Conservation (phyloP, 2,888 invertebrate species). For the Shargacucullia verbasci region DNA sequence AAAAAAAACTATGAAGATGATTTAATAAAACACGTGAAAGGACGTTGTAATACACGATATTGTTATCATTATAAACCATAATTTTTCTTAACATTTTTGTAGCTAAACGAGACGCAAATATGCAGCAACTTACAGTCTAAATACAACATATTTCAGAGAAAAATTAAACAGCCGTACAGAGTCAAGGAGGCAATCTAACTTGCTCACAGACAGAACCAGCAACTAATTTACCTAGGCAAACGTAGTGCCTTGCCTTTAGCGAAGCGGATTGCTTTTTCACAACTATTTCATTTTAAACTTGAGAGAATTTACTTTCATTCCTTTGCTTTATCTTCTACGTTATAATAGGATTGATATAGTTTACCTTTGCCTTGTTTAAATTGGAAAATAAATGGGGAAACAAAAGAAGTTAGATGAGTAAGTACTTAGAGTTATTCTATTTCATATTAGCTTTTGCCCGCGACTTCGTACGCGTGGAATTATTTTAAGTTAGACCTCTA, state of each 20-base stretch:
- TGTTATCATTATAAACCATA: too few relatives aligned
- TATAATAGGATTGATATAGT: conserved; percentile 52
- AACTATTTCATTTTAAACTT: conserved; percentile 72
- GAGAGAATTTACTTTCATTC: conserved; percentile 59
- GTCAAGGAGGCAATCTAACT: conserved; percentile 80
- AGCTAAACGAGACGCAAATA: conserved; percentile 15
- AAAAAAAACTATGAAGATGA: too few relatives aligned
- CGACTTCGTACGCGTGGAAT: too few relatives aligned
- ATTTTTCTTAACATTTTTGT: not conserved
- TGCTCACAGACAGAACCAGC: conserved; percentile 74
- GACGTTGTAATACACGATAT: too few relatives aligned
- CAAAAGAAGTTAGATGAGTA: too few relatives aligned
- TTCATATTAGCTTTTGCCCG: too few relatives aligned
- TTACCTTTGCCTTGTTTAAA: conserved; percentile 20
- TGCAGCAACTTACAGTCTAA: conserved; percentile 16
- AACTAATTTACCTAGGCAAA: conserved; percentile 78
- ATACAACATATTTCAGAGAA: conserved; percentile 53
- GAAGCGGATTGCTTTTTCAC: conserved; percentile 70
- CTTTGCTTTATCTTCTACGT: conserved; percentile 44
- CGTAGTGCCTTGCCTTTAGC: conserved; percentile 60
- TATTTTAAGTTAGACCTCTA: too few relatives aligned
- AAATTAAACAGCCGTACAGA: conserved; percentile 68
- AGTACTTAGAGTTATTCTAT: too few relatives aligned
- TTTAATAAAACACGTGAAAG: too few relatives aligned
- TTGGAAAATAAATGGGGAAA: not conserved